These are phyloP conservation scores for Phyllotis vaccarum DNA, from an alignment of 2,797 vertebrate genomes.

Conservation along the genomic window DNA sequence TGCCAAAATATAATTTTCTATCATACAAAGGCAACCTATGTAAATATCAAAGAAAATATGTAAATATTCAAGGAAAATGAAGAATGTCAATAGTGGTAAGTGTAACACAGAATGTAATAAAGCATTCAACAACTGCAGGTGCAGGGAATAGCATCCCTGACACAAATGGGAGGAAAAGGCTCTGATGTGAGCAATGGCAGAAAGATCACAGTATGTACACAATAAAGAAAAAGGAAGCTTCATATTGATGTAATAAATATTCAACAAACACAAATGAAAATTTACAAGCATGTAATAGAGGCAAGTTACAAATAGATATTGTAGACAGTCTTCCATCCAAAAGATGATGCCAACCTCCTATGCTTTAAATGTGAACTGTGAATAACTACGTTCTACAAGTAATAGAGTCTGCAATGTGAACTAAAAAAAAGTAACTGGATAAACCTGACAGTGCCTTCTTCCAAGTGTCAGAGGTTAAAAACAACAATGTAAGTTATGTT, in stretches of 20 bases:
- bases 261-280: background rate
- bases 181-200: background rate
- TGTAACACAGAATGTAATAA: background rate
- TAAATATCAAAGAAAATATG: too few species aligned
- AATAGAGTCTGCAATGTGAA: background rate
- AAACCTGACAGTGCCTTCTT: background rate
- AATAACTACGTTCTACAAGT: background rate
- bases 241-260: background rate
- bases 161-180: background rate
- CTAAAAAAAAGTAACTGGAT: background rate
- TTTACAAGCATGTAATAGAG: background rate
- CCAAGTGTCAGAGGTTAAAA: background rate
- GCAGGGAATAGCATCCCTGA: background rate
- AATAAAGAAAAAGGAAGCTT: background rate
- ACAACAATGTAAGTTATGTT: background rate
- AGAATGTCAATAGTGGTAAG: background rate
- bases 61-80: background rate
- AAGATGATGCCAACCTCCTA: background rate
- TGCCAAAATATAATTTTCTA: background rate
- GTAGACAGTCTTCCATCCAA: background rate
- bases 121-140: background rate
- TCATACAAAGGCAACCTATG: background rate
- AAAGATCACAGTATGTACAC: background rate
- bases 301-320: background rate
- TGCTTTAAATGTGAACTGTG: background rate